phyloP scores from a whole-genome alignment of 2,888 invertebrate species.

The Aporophyla lueneburgensis region DNA sequence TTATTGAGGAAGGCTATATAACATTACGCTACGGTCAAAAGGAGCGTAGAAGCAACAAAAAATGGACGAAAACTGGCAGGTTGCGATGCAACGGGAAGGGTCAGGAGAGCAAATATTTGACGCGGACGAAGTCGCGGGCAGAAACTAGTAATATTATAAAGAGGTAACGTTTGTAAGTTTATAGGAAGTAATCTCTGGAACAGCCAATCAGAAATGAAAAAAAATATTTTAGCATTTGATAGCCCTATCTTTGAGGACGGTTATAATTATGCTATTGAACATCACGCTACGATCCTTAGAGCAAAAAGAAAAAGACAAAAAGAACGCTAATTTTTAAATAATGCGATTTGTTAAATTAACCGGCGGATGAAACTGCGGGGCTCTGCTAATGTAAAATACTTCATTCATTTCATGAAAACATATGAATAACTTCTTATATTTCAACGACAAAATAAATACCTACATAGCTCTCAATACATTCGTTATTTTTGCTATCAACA shows the following conservation, averaged over 20 bases:
- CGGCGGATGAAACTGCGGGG: background rate
- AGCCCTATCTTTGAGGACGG: background rate
- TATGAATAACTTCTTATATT: background rate
- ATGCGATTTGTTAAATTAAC: background rate
- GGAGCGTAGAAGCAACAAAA: no score
- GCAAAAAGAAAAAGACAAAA: background rate
- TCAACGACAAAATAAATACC: conserved; percentile 9
- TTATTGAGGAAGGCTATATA: no score
- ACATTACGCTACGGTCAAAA: no score
- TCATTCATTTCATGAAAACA: background rate
- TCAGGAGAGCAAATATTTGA: no score
- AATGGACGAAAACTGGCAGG: no score
- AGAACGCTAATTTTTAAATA: background rate
- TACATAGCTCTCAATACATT: background rate
- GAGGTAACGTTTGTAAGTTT: no score
- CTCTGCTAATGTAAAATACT: background rate
- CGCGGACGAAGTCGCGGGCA: no score
- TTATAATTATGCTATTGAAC: no score
- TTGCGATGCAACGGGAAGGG: no score
- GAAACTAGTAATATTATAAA: no score
- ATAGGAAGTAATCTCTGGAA: no score
- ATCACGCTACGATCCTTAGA: background rate
- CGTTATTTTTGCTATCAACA: conserved; percentile 13
- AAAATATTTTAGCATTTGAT: background rate
- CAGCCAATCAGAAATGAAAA: background rate